Conservation (phyloP, 2,888 invertebrate species). For the Tachina fera region DNA sequence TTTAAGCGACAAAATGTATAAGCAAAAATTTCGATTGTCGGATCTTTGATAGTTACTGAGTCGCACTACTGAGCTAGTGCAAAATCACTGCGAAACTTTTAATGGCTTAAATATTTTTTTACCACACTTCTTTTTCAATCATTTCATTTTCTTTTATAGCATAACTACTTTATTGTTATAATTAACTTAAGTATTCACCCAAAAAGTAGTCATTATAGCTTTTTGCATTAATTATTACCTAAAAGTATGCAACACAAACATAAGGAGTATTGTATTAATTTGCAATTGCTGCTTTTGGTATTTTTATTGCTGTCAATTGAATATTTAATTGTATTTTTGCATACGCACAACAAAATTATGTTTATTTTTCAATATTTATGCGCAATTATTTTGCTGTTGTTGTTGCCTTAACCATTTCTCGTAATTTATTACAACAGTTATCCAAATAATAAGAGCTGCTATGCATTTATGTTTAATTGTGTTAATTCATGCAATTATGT, state of each 20-base stretch:
- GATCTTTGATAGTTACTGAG: too few relatives aligned
- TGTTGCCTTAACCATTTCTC: slow-evolving; percentile 38
- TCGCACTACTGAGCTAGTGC: too few relatives aligned
- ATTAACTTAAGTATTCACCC: neutral
- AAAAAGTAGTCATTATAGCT: slow-evolving; percentile 6
- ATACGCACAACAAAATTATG: slow-evolving; percentile 29
- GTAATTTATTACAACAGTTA: slow-evolving; percentile 59
- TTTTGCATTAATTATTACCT: slow-evolving; percentile 8
- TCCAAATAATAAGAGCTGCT: slow-evolving; percentile 25
- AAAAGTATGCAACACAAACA: slow-evolving; percentile 45
- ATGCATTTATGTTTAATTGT: slow-evolving; percentile 31
- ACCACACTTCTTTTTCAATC: neutral
- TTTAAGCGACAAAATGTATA: too few relatives aligned
- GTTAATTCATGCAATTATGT: slow-evolving; percentile 23
- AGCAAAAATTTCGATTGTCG: too few relatives aligned
- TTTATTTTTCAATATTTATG: slow-evolving; percentile 41
- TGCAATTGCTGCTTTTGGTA: slow-evolving; percentile 23
- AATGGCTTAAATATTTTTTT: too few relatives aligned
- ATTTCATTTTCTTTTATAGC: neutral
- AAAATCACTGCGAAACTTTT: too few relatives aligned
- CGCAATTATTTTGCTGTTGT: neutral
- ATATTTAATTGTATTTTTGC: slow-evolving; percentile 40
- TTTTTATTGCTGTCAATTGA: slow-evolving; percentile 52
- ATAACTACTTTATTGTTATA: neutral
- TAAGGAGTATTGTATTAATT: neutral